Evolutionary conservation across 1,140 invertebrate genomes (phyloP), one percentile per base, ranked within the genome.

Genomic region (Maniola jurtina): DNA sequence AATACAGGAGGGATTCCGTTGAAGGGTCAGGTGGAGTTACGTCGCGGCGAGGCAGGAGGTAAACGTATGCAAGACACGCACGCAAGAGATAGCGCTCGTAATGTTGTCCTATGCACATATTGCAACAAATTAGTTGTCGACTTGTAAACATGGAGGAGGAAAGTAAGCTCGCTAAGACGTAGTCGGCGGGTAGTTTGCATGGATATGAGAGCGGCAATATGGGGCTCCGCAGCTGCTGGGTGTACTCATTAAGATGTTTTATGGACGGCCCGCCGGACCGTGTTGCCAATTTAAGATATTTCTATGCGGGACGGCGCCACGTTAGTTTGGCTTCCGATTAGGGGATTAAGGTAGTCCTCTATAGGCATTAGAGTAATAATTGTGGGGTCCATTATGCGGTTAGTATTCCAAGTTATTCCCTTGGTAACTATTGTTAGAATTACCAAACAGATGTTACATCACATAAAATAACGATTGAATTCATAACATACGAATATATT

Each of bases 71-170:
- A 81, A 86, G 86, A 84, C 88, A 88, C 86, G 86, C 86, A 85
- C 83, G 71, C 63, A 69, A 68, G 71, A 87, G 88, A 90, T 90
- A 90, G 86, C 79, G 83, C 66, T 80, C 83, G 76, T 87, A 85
- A 86, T 81, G 81, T 81, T 81, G 86, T 88, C 88, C 90, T 90
- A 89, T 90, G 90, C 90, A 91, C 90, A 91, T 91, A 91, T 89
- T 91, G 89, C 89, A 91, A 84, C 89, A 91, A 91, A 91, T 91
- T 91, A 91, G 90, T 91, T 89, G 89, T 81, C 86, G 80, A 91
- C 82, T 88, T 90, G 87, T 89, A 89, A 89, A 91, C 89, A 91
- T 79, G 79, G 77, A 76, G 73, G 77, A 84, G 82, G 84, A 85
- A 84, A 84, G 86, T 85, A 84, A 82, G 80, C 81, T 80, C 66